A percentile compares a stretch with the other conserved stretches of the same genome.
Conservation (phyloP, 2,888 invertebrate genomes). For the Callinectes sapidus region DNA sequence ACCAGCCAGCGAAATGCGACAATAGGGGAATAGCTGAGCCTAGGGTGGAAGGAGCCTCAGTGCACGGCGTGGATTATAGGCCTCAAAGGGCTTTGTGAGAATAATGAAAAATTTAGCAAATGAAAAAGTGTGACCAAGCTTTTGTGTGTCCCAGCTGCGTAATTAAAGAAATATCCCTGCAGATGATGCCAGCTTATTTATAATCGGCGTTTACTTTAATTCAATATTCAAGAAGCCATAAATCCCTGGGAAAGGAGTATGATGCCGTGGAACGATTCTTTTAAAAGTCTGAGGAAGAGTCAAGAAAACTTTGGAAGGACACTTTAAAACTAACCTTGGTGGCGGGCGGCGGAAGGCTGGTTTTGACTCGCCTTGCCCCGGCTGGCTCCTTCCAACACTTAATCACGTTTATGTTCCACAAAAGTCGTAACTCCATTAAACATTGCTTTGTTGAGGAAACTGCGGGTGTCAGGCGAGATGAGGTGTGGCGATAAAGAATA, state of each 20-base stretch:
- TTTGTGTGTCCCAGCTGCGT: not conserved
- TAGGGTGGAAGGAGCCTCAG: not conserved
- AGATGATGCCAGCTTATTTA: not conserved
- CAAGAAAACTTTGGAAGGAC: not conserved
- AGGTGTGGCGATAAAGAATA: constrained; percentile 29
- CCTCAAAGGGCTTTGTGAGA: not conserved
- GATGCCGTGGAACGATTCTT: not conserved
- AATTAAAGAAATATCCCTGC: not conserved
- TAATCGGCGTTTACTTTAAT: not conserved
- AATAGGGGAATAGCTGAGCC: constrained; percentile 17
- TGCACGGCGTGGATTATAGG: constrained; percentile 6
- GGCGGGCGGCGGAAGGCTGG: not conserved
- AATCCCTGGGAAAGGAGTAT: not conserved
- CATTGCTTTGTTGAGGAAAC: constrained; percentile 42
- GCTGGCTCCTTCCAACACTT: constrained; percentile 14
- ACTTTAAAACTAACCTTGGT: not conserved
- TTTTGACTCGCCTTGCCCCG: not conserved
- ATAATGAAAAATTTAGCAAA: not conserved
- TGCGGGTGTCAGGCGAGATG: constrained; percentile 37
- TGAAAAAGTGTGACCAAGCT: constrained; percentile 22
- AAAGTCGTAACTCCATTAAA: constrained; percentile 43
- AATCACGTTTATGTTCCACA: constrained; percentile 47
- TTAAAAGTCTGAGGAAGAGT: not conserved
- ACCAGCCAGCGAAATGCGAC: not conserved
- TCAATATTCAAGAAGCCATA: not conserved